phyloP scores from a whole-genome alignment of 1,140 invertebrate genomes.

The Apis dorsata region DNA sequence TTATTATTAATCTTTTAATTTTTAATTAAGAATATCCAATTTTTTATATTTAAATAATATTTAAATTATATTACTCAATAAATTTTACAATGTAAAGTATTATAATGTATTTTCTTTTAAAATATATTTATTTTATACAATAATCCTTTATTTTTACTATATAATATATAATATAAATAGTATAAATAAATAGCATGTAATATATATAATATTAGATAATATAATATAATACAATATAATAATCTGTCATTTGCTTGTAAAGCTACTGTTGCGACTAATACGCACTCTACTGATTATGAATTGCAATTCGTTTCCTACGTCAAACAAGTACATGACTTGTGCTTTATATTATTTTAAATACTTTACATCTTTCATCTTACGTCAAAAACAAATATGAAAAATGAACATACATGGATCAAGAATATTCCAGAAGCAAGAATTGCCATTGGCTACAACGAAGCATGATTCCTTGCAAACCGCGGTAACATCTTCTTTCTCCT shows the following conservation, averaged over 20 bases:
- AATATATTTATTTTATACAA: neutral
- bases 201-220: too few species aligned
- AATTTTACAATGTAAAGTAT: neutral
- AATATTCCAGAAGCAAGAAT: conserved; percentile 76
- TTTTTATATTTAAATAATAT: neutral
- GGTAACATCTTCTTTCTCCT: conserved; percentile 53
- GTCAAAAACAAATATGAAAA: neutral
- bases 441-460: conserved; percentile 48
- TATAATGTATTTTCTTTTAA: neutral
- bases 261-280: neutral
- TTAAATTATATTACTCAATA: too few species aligned
- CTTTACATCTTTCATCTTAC: too few species aligned
- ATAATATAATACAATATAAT: neutral
- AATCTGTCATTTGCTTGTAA: neutral
- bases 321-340: neutral
- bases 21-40: neutral
- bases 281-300: neutral
- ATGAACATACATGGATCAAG: conserved; percentile 73
- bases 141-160: neutral
- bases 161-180: neutral
- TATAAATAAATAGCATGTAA: too few species aligned
- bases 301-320: neutral
- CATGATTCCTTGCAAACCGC: conserved; percentile 65
- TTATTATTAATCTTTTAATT: neutral
- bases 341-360: neutral